A percentile compares a stretch with the other conserved stretches of the same genome.
These are phyloP conservation scores for Baccha elongata DNA, from an alignment of 2,888 invertebrate species.

Conservation along the genomic window DNA sequence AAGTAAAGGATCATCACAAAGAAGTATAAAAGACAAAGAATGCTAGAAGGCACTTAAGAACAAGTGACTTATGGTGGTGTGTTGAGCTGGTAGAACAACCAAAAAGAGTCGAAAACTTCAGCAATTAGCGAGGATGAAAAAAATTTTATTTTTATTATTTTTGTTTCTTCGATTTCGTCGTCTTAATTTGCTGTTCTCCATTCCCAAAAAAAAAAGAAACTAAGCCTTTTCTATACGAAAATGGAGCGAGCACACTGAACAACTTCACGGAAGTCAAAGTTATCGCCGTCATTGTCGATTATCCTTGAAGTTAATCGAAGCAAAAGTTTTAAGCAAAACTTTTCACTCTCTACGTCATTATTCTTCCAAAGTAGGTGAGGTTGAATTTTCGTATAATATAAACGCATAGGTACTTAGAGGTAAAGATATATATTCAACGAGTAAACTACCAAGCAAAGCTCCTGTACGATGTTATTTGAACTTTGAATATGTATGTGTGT, in stretches of 20 bases:
- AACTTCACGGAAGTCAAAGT: slow-evolving; percentile 43
- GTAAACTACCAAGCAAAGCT: background rate
- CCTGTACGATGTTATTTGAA: slow-evolving; percentile 10
- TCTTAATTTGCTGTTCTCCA: slow-evolving; percentile 6
- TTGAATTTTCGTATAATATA: background rate
- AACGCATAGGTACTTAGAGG: no score
- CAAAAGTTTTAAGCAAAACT: slow-evolving; percentile 65
- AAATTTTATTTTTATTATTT: slow-evolving; percentile 52
- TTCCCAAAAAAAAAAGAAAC: no score
- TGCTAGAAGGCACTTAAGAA: slow-evolving; percentile 50
- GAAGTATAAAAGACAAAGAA: background rate
- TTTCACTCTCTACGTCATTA: slow-evolving; percentile 63
- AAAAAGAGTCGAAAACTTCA: slow-evolving; percentile 66
- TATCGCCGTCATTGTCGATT: slow-evolving; percentile 71
- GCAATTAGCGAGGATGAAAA: slow-evolving; percentile 65
- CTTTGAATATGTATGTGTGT: slow-evolving; percentile 28
- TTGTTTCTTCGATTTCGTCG: slow-evolving; percentile 8
- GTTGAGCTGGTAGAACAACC: slow-evolving; percentile 35
- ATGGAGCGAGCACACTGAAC: background rate
- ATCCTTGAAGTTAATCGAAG: slow-evolving; percentile 69
- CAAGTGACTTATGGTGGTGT: slow-evolving; percentile 32
- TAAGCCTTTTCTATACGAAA: background rate
- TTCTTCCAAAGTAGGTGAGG: slow-evolving; percentile 40
- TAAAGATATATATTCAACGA: no score
- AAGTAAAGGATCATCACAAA: background rate